Base-by-base conservation (phyloP, 2,888 invertebrate species). In the Malthinus seriepunctatus region DNA sequence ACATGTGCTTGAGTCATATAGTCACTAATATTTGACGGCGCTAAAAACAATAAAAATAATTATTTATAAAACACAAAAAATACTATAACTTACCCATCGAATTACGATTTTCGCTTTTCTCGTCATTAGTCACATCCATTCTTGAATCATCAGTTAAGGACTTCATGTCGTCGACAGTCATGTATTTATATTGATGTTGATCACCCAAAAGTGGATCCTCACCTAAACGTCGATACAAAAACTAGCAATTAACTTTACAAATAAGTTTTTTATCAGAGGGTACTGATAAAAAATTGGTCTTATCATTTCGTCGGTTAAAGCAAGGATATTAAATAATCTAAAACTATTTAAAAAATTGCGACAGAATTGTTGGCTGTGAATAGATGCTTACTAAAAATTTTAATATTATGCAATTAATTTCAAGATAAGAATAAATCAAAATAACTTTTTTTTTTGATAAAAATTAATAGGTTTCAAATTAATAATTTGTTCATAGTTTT, bases 91-190 rank as follows among this genome's bases (percentile, higher is more conserved):
- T 68, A 79, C 79, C 79, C 64, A 77, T 72, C 35, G 79, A 79
- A 69, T 76, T 74, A 59, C 79, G 69, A 63, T 78, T 76, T 54
- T 79, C 79, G 56, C 76, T 74, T 63, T 77, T 78, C 56, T 79
- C 79, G 61, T 79, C 79, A 56, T 73, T 75, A 7, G 79, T 79
- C 23, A 79, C 79, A 65, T 79, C 79, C 69, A 79, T 70, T 58
- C 76, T 70, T 34, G 88, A 88, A 75, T 89, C 89, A 78, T 91
- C 90, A 55, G 87, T 87, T 68, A 89, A 81, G 34, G 86, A 86
- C 78, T 90, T 90, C 83, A 90, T 87, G 72, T 91, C 91, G 76
- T 91, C 91, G 55, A 87, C 88, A 56, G 89, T 90, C 87, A 91
- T 87, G 79, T 91, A 91, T 71, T 88, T 87, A 76, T 90, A 91